Evolutionary conservation across 2,888 invertebrate species (phyloP), one percentile per base, ranked within the genome.

Genomic region (Temnothorax unifasciatus): DNA sequence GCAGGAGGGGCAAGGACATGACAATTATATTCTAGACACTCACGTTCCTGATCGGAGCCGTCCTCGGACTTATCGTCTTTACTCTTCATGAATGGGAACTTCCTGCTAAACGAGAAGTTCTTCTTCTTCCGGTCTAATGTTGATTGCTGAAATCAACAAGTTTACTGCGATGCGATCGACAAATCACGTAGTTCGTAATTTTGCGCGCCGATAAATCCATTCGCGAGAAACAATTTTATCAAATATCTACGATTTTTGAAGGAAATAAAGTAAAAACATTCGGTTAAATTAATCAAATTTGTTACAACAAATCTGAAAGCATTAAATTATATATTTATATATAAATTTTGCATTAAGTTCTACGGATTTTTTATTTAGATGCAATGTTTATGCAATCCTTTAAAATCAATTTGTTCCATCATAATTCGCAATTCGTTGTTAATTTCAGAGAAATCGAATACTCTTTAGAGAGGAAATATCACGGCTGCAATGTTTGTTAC

Each of bases 21-120:
- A 57, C 54, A n/a, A 64, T 75, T 41, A 9, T 64, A 54, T 79
- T 83, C 38, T 41, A 68, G 82, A 82, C 93, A 98, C 99, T 98
- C 97, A 99, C 99, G 98, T 97, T 99, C 99, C 96, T 98, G 98
- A 95, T 98, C 98, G 92, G 99, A 99, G 95, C 98, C 98, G 94
- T 99, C 99, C 95, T 99, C 99, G 76, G 98, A 98, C 95, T 98
- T 99, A 94, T 99, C 99, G 95, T 99, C 99, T 96, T 99, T 98
- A 96, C 99, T 99, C 96, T 99, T 99, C 98, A 99, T 99, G 96
- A 99, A 99, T 57, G 99, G 99, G 96, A 99, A 99, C 95, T 98
- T 98, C 95, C 99, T 97, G 94, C 99, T 99, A 96, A 99, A 99
- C 84, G 99, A 99, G 93, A 99, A 98, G 94, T 99, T 99, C 96